phyloP scores from a whole-genome alignment of 1,140 invertebrate species.

The Antheraea pernyi region DNA sequence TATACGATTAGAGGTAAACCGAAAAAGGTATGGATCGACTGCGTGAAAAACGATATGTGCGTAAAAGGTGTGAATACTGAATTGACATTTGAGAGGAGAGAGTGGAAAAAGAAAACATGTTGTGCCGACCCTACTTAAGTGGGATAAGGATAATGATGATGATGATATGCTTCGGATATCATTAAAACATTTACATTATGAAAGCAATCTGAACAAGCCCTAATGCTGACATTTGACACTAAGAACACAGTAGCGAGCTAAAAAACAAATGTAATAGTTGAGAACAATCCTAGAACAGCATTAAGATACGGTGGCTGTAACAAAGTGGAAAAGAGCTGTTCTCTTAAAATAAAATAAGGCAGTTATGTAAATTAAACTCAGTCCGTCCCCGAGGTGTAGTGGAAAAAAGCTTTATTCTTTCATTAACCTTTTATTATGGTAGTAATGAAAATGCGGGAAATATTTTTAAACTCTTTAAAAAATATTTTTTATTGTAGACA shows the following conservation, averaged over 20 bases:
- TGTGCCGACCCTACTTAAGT: too few species aligned
- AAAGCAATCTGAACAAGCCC: not conserved
- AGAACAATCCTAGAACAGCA: constrained; percentile 30
- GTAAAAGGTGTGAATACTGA: too few species aligned
- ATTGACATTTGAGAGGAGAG: too few species aligned
- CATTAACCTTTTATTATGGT: constrained; percentile 25
- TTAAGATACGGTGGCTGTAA: constrained; percentile 39
- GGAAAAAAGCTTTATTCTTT: constrained; percentile 45
- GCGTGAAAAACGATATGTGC: too few species aligned
- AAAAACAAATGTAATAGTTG: constrained; percentile 14
- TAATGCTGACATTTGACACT: not conserved
- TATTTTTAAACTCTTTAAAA: not conserved
- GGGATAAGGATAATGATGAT: too few species aligned
- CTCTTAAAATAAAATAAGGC: constrained; percentile 53
- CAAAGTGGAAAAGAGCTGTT: constrained; percentile 29
- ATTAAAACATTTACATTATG: not conserved
- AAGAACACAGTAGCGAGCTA: not conserved
- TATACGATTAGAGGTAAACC: too few species aligned
- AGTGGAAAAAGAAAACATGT: too few species aligned
- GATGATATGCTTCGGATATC: not conserved
- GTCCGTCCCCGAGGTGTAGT: constrained; percentile 30
- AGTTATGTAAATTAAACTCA: constrained; percentile 55
- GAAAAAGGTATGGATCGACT: too few species aligned
- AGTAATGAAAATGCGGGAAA: not conserved
- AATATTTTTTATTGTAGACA: not conserved